A percentile compares a stretch with the other conserved stretches of the same genome.
Conservation (phyloP, 2,888 invertebrate species). For the Heliconius ismenius region DNA sequence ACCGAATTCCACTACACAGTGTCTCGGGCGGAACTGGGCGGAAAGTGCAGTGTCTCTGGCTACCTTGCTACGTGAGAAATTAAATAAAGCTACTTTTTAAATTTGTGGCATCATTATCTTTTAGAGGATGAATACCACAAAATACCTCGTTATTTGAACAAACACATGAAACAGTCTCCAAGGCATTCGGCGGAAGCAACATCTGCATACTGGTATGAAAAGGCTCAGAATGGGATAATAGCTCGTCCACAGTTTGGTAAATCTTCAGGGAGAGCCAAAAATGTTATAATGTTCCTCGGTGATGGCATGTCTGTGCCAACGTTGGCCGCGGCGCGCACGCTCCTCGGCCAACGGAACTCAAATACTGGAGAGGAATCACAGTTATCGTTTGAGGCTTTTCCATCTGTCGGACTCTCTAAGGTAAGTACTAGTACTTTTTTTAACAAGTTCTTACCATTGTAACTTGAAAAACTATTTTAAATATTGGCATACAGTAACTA, state of each 20-base stretch:
- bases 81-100: background rate
- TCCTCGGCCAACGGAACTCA: constrained; percentile 82
- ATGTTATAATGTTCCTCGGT: constrained; percentile 87
- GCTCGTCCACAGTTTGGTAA: constrained; percentile 58
- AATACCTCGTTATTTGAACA: background rate
- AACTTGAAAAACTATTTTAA: too few species aligned
- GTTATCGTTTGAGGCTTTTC: constrained; percentile 84
- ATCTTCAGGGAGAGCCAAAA: constrained; percentile 58
- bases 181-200: constrained; percentile 44
- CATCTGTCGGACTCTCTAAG: constrained; percentile 84
- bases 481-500: too few species aligned
- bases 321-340: constrained; percentile 84
- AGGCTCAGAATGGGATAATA: constrained; percentile 69
- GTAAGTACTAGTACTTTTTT: constrained; percentile 57
- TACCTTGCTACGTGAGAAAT: background rate
- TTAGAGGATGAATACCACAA: constrained; percentile 22
- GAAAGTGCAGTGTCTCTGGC: background rate
- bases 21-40: too few species aligned
- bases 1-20: too few species aligned
- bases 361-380: constrained; percentile 82
- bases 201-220: constrained; percentile 69
- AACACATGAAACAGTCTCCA: background rate
- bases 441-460: too few species aligned
- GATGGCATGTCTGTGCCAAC: constrained; percentile 89
- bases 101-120: background rate